These are phyloP conservation scores for Pterois miles DNA, from an alignment of 2,797 vertebrate genomes.

Conservation along the genomic window DNA sequence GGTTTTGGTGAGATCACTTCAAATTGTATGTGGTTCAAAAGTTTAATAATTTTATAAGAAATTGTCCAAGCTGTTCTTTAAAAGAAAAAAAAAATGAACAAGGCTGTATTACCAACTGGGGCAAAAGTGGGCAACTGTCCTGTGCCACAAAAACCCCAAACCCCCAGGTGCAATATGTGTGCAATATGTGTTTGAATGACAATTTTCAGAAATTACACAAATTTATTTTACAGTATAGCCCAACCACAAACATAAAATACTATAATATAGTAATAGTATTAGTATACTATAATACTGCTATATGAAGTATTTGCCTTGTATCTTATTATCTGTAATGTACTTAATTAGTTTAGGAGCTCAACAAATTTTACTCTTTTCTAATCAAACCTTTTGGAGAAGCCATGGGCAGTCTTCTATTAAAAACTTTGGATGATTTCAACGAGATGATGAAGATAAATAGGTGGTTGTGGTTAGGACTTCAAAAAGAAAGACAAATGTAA, in stretches of 20 bases:
- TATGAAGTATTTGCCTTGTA: not conserved
- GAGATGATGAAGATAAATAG: not conserved
- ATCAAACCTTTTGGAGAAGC: not conserved
- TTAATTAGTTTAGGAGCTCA: not conserved
- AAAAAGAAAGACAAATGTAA: not conserved
- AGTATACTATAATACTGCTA: too few relatives aligned
- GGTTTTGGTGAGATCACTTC: too few relatives aligned
- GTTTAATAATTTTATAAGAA: too few relatives aligned
- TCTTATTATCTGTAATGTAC: not conserved
- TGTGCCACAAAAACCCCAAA: too few relatives aligned
- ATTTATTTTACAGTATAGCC: not conserved
- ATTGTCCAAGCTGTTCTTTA: too few relatives aligned
- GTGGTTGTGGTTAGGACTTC: not conserved
- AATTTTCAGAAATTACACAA: not conserved
- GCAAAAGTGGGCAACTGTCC: too few relatives aligned
- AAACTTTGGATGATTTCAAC: not conserved
- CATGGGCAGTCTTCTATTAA: not conserved
- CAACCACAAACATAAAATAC: not conserved
- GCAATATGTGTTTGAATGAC: too few relatives aligned
- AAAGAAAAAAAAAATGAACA: not conserved
- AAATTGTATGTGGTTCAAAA: too few relatives aligned
- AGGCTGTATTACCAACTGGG: too few relatives aligned
- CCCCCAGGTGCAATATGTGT: too few relatives aligned
- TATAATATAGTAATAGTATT: too few relatives aligned
- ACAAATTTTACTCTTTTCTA: not conserved